Conservation (phyloP, 2,113 vertebrate genomes). For the Isichthys henryi region DNA sequence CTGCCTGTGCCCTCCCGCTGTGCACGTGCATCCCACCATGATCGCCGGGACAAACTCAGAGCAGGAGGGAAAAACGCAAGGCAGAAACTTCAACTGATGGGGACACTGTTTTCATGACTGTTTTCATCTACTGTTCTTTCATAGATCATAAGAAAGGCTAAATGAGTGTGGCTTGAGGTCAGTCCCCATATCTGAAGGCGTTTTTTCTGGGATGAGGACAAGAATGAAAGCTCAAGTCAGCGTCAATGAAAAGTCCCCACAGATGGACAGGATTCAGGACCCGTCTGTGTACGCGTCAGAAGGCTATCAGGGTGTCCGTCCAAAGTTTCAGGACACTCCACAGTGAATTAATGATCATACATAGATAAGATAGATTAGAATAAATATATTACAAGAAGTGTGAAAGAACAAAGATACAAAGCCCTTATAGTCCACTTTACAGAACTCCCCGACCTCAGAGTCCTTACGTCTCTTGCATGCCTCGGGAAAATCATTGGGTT, state of each 20-base stretch:
- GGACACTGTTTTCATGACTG: background rate
- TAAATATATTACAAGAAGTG: background rate
- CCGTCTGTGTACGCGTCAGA: background rate
- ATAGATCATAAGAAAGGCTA: background rate
- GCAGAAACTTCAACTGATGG: background rate
- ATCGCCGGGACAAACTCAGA: background rate
- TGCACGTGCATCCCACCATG: background rate
- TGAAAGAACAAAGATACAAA: background rate
- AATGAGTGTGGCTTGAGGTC: background rate
- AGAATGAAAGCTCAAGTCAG: background rate
- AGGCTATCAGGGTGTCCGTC: background rate
- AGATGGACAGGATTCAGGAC: background rate
- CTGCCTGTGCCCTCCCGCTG: background rate
- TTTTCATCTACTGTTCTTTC: background rate
- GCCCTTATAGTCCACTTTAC: background rate
- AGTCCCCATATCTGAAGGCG: background rate
- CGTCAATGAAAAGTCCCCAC: background rate
- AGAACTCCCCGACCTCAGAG: background rate
- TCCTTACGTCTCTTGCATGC: background rate
- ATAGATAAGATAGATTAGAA: too few relatives aligned
- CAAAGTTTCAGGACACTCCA: background rate
- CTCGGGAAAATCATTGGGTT: background rate
- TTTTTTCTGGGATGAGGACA: background rate
- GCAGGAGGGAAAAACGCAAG: background rate
- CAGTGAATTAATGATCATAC: background rate